phyloP scores from a whole-genome alignment of 2,888 invertebrate genomes.

The Strigamia maritima region DNA sequence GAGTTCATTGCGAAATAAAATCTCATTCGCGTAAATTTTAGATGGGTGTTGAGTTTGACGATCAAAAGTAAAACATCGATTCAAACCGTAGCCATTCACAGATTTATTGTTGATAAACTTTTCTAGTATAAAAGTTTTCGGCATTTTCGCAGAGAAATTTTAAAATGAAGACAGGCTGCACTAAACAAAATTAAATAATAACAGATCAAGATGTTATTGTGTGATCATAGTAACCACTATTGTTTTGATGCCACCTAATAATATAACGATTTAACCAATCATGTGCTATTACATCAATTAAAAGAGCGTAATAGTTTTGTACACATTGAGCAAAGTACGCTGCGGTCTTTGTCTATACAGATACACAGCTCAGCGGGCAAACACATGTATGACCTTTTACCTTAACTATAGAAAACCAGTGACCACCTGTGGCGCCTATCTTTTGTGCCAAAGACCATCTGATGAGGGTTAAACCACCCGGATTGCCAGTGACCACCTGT shows the following conservation, averaged over 20 bases:
- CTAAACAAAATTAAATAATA: background rate
- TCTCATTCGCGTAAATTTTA: background rate
- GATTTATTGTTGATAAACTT: background rate
- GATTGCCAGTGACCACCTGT: too few relatives aligned
- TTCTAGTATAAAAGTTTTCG: background rate
- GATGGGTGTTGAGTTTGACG: background rate
- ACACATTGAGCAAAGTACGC: too few relatives aligned
- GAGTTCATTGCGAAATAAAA: constrained; percentile 16
- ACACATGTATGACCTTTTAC: too few relatives aligned
- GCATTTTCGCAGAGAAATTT: constrained; percentile 11
- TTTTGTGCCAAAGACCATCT: too few relatives aligned
- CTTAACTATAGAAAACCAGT: too few relatives aligned
- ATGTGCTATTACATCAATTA: too few relatives aligned
- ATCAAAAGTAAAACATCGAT: background rate
- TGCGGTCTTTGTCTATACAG: too few relatives aligned
- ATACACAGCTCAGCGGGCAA: too few relatives aligned
- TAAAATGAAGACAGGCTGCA: constrained; percentile 1
- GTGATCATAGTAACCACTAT: background rate
- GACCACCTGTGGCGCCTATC: too few relatives aligned
- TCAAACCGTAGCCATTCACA: background rate
- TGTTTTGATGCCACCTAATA: too few relatives aligned
- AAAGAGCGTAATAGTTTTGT: too few relatives aligned
- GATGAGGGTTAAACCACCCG: too few relatives aligned
- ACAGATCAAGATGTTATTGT: background rate
- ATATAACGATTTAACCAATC: background rate